A percentile compares a stretch with the other conserved stretches of the same genome.
Conservation (phyloP, 2,888 invertebrate species). For the Tetragnatha montana region DNA sequence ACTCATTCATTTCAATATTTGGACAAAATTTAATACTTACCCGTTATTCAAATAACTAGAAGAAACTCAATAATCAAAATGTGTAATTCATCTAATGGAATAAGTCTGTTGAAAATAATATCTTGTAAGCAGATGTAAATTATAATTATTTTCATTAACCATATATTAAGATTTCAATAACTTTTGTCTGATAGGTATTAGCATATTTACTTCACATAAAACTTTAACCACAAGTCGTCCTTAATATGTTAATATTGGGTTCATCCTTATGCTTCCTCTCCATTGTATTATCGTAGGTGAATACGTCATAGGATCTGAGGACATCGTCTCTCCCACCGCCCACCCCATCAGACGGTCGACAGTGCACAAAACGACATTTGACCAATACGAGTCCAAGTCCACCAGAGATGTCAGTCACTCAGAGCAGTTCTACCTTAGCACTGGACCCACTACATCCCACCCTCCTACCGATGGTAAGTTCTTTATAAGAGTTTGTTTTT, state of each 20-base stretch:
- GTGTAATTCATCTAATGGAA: too few relatives aligned
- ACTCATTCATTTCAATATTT: too few relatives aligned
- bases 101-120: too few relatives aligned
- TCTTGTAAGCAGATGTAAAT: too few relatives aligned
- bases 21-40: too few relatives aligned
- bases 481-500: neutral
- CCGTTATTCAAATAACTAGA: too few relatives aligned
- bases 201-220: too few relatives aligned
- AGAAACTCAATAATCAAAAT: too few relatives aligned
- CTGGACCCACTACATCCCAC: slow-evolving; percentile 71
- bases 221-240: too few relatives aligned
- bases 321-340: slow-evolving; percentile 69
- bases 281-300: slow-evolving; percentile 24
- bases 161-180: too few relatives aligned
- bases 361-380: slow-evolving; percentile 71
- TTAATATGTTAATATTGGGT: neutral
- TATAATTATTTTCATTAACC: too few relatives aligned
- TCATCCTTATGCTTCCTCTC: neutral
- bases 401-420: slow-evolving; percentile 72
- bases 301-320: slow-evolving; percentile 55
- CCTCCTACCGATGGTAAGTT: slow-evolving; percentile 64
- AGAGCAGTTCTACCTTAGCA: slow-evolving; percentile 70
- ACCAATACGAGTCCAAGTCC: slow-evolving; percentile 72
- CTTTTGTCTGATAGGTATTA: too few relatives aligned
- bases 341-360: slow-evolving; percentile 73